Evolutionary conservation across 2,113 vertebrate species (phyloP), one percentile per base, ranked within the genome.

Genomic region (Salminus brasiliensis): DNA sequence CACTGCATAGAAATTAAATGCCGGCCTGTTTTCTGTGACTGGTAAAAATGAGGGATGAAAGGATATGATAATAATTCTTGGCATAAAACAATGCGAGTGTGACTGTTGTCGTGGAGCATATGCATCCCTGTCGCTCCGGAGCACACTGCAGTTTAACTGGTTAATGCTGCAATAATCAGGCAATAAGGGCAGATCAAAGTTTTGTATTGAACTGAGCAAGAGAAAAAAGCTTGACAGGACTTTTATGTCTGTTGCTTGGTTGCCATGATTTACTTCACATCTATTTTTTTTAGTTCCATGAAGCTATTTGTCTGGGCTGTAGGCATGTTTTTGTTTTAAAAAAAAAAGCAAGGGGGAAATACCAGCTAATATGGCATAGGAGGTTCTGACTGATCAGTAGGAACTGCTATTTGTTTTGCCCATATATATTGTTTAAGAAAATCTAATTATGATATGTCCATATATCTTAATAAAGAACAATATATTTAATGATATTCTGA

Each of bases 1-100:
- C 81, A 83, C 74, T 39, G 59, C 8, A 1, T 55, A 53, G 74
- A 65, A 83, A 85, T 83, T 78, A 85, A 85, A 80, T 74, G 78
- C 71, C 45, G 30, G 30, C 39, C 52, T 76, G 66, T 59, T 83
- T 80, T 74, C 74, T 43, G 63, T 60, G 59, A 74, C 77, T 72
- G 74, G 63, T 65, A 72, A 80, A 80, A 82, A 78, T 74, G 47
- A 80, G 43, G 74, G 74, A 80, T 82, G 68, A 80, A 82, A 77
- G 52, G 43, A 62, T 69, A 47, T 63, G 32, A 73, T 65, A 47
- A 47, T 77, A 76, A 73, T 75, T 85, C 69, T 21, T 16, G 39
- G 47, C 34, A 53, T 71, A 57, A 45, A 76, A 34, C 47, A 45
- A 66, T 49, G 57, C 47, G 47, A 39, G 29, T 72, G 67, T 16